Evolutionary conservation across 1,140 invertebrate genomes (phyloP), one percentile per base, ranked within the genome.

Genomic region (Marisa cornuarietis): DNA sequence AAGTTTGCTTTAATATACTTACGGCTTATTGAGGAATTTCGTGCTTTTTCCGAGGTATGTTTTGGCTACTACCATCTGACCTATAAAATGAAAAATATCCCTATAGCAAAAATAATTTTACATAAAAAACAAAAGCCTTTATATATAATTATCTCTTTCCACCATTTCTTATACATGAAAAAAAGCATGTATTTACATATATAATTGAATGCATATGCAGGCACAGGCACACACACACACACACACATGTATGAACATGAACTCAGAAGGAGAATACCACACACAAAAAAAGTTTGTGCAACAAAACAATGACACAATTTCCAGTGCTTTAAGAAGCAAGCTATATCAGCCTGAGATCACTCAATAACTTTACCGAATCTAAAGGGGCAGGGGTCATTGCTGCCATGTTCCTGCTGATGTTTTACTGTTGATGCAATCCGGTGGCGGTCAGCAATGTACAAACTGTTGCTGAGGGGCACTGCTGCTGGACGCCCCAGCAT

Each of bases 391-490:
- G 69, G 71, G 51, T 90, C 89, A 61, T 65, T 52, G 31, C 76
- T 76, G 3, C 85, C 81, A 81, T 84, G 24, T 81, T 82, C n/a
- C 73, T 83, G 72, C 77, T 83, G 58, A 83, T 74, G 74, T 86
- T 85, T 22, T 76, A 61, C 81, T 24, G 85, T 79, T 79, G 85
- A 79, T 68, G 85, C 81, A 13, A 91, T 91, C 49, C 90, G 74
- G 65, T 85, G 82, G 72, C 85, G 73, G 81, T 91, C 90, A 65
- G 89, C 88, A 61, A 91, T 73, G 84, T 84, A 87, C 49, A 91
- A 76, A 78, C 89, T 90, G 83, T 91, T 91, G 71, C 88, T 89
- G 52, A 91, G 82, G 11, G 89, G 88, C n/a, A 91, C 88, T 76
- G 89, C 89, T 81, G 84, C 89, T 80, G 90, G 88, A 81, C 87